phyloP scores from a whole-genome alignment of 2,113 vertebrate species.

The Tauraco erythrolophus region DNA sequence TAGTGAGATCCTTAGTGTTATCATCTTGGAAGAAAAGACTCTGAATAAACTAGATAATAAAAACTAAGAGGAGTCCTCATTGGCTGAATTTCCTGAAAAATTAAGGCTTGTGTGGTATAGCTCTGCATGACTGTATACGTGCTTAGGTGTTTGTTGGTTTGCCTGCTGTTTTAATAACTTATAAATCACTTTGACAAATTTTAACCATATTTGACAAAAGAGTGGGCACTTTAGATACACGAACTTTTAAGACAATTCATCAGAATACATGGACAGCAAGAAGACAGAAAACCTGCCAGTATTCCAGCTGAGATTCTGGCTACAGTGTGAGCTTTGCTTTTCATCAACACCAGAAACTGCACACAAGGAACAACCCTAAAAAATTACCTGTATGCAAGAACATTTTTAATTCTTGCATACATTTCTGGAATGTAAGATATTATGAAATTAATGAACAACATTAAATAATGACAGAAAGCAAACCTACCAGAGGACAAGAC shows the following conservation, averaged over 20 bases:
- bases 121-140: fast-evolving
- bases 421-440: not conserved
- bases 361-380: not conserved
- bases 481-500: fast-evolving
- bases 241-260: not conserved
- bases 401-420: not conserved
- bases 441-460: not conserved
- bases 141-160: not conserved
- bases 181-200: not conserved
- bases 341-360: not conserved
- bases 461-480: not conserved
- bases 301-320: not conserved
- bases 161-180: not conserved
- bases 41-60: not conserved
- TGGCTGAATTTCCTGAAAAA: not conserved
- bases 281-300: not conserved
- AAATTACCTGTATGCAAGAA: fast-evolving
- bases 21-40: not conserved
- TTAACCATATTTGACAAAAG: not conserved
- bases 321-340: not conserved
- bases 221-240: not conserved
- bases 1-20: not conserved
- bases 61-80: not conserved
- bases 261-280: not conserved
- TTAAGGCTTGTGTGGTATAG: not conserved